Evolutionary conservation across 2,888 invertebrate genomes (phyloP), one percentile per base, ranked within the genome.

Genomic region (Pristionchus maxplancki): DNA sequence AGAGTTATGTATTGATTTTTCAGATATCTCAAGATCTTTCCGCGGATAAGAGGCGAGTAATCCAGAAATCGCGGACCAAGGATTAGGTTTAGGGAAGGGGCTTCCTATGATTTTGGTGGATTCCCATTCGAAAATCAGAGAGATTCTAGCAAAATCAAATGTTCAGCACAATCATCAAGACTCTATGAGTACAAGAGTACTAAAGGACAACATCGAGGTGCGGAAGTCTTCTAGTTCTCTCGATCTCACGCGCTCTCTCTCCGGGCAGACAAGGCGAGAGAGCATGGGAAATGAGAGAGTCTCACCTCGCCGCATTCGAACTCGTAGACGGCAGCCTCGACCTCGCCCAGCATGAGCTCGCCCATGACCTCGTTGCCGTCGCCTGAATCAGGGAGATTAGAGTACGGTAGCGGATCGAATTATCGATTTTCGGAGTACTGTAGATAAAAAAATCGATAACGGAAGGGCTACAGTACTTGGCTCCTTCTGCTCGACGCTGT

Each of bases 291-390:
- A 34, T 67, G 15, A 24, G 58, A 58, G 58, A 58, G 58, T 58
- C 31, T 31, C 67, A 87, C 86, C 86, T 71, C 48, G 34, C 31
- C 71, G n/a, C 86, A 87, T 50, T 87, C 71, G 34, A 48, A 87
- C n/a, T 87, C 86, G 50, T 87, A 87, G 3, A 87, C 86, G 86
- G 86, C 86, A 9, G 86, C 71, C 50, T 87, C 86, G 24, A 87
- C 86, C 15, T 87, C 86, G 48, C 86, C 34, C 48, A 71, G 44
- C 86, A 87, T 87, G 31, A 87, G 24, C 5, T 87, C 86, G 24
- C 31, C 34, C 86, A 87, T 87, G 24, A 53, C 50, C 13, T 67
- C 71, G 28, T 87, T 87, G 48, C 71, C 86, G 24, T 87, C 86
- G 86, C 67, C 67, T 71, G 48, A 67, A 71, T 64, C 40, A 64